Base-by-base conservation (phyloP, 2,888 invertebrate species). In the Pandemis heparana region DNA sequence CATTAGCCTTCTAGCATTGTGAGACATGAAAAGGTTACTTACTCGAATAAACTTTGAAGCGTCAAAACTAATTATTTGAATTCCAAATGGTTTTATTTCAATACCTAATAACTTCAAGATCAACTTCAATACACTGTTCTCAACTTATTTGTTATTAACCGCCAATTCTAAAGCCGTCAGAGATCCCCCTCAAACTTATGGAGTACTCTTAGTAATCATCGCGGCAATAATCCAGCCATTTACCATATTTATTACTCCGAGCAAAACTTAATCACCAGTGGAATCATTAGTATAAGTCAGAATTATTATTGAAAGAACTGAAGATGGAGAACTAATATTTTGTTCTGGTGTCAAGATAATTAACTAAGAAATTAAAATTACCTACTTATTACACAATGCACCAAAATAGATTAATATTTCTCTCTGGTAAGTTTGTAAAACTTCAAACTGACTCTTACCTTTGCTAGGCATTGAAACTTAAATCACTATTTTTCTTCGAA, bases 191-290 rank as follows among this genome's bases (percentile, higher is more conserved):
- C 48, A 56, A 68, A 72, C 70, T 75, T 67, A 75, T 63, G 61
- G 63, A 48, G 63, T 48, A 64, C 70, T 48, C 41, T 61, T 74
- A 74, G 74, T 74, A 75, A 74, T 70, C 62, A 63, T 53, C 64
- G 67, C n/a, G 53, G 66, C 59, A 23, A 64, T 71, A 70, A 74
- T 66, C 51, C 59, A 71, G 70, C 39, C 23, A 75, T 74, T 75
- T 71, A 65, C 64, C 60, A 73, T 71, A 59, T 48, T 43, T 65
- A 70, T 64, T 39, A 23, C 74, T 38, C 53, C 53, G 62, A 74
- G 74, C 56, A 63, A 69, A 62, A 61, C 51, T 66, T 66, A 71
- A 75, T 77, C 16, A 9, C 18, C 18, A 53, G 9, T 18, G 9
- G 18, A 53, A 53, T 18, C 53, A 53, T 53, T 53, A 16, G 53